phyloP scores from a whole-genome alignment of 1,140 invertebrate genomes.

The Drosophila kanapiae region DNA sequence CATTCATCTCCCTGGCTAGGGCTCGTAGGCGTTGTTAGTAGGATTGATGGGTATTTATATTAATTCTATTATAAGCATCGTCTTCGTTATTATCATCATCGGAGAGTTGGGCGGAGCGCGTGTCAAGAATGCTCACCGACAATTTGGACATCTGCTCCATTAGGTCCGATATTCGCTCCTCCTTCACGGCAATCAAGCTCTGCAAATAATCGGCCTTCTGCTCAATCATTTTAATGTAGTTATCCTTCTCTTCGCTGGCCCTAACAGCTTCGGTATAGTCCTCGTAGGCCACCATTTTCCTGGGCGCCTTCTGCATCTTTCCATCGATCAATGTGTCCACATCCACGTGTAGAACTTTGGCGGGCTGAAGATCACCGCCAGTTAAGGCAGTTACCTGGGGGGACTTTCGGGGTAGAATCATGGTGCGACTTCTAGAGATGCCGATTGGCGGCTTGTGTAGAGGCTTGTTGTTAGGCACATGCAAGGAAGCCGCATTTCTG shows the following conservation, averaged over 20 bases:
- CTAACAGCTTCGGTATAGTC: constrained; percentile 84
- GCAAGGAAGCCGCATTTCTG: not conserved
- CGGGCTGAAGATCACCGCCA: not conserved
- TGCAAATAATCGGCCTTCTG: constrained; percentile 86
- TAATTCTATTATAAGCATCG: constrained; percentile 16
- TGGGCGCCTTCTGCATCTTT: constrained; percentile 61
- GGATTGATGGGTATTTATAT: constrained; percentile 19
- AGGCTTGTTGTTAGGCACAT: not conserved
- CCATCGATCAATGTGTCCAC: constrained; percentile 24
- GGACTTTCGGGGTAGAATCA: not conserved
- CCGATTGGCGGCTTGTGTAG: not conserved
- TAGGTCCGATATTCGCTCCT: constrained; percentile 87
- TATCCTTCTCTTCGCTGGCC: constrained; percentile 84
- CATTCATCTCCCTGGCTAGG: not conserved
- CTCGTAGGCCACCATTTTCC: constrained; percentile 86
- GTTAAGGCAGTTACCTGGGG: not conserved
- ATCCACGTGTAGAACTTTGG: constrained; percentile 17
- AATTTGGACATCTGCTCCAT: constrained; percentile 54
- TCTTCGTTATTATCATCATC: constrained; percentile 24
- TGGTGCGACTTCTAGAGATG: not conserved
- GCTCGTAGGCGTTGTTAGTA: constrained; percentile 1
- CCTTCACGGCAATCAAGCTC: constrained; percentile 86
- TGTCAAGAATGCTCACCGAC: constrained; percentile 56
- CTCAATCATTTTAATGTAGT: constrained; percentile 32
- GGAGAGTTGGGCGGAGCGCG: constrained; percentile 5